Evolutionary conservation across 1,140 invertebrate genomes (phyloP).

Genomic region (Leptinotarsa texana): DNA sequence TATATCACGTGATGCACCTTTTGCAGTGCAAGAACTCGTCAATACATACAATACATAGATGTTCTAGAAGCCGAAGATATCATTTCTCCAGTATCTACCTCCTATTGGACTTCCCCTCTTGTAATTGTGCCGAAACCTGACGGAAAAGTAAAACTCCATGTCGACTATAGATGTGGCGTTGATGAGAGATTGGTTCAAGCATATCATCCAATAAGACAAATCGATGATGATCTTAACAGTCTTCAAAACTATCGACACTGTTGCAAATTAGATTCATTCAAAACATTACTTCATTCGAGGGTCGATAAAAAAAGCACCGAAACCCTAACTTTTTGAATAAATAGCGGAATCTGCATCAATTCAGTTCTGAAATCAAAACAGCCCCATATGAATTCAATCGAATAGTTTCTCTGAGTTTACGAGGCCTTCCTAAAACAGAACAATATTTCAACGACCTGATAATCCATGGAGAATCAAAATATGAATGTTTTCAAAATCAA

Average conservation of each 20-base stretch:
- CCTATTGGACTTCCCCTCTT: constrained; percentile 57
- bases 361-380: constrained; percentile 58
- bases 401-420: constrained; percentile 53
- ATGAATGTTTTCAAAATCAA: constrained; percentile 16
- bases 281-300: constrained; percentile 47
- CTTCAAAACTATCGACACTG: constrained; percentile 36
- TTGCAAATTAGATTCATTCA: constrained; percentile 43
- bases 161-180: constrained; percentile 52
- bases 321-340: constrained; percentile 34
- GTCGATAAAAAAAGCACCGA: constrained; percentile 4
- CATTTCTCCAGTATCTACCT: background rate
- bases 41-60: too few species aligned
- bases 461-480: background rate
- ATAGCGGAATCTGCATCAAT: constrained; percentile 48
- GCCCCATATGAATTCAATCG: constrained; percentile 60
- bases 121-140: constrained; percentile 53
- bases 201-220: constrained; percentile 43
- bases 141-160: constrained; percentile 52
- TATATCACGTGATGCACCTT: too few species aligned
- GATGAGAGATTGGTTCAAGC: constrained; percentile 35
- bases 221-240: constrained; percentile 42
- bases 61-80: too few species aligned
- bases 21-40: too few species aligned
- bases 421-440: constrained; percentile 3
- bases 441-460: constrained; percentile 26